These are phyloP conservation scores for Mesorhabditis sp. DNA, from an alignment of 2,888 invertebrate species.

Conservation along the genomic window DNA sequence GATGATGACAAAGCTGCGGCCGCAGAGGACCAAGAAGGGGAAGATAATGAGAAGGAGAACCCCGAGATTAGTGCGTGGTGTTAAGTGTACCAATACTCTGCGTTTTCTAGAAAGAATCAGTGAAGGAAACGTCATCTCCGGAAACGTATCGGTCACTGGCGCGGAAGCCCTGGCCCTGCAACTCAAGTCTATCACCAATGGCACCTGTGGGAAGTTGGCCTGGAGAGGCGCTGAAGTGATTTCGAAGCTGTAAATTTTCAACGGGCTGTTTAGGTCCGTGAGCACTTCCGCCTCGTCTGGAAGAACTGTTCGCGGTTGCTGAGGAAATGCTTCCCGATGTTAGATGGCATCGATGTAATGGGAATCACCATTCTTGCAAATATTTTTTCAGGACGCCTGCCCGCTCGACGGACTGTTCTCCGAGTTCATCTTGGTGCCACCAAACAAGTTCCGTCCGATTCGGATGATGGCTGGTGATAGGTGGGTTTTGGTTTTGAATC, in stretches of 20 bases:
- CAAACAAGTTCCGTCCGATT: slow-evolving; percentile 79
- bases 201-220: slow-evolving; percentile 43
- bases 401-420: slow-evolving; percentile 76
- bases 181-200: slow-evolving; percentile 39
- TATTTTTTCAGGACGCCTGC: slow-evolving; percentile 21
- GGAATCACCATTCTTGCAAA: neutral
- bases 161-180: slow-evolving; percentile 34
- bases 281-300: slow-evolving; percentile 73
- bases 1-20: slow-evolving; percentile 18
- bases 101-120: neutral
- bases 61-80: neutral
- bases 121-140: neutral
- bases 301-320: slow-evolving; percentile 68
- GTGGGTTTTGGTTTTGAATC: neutral
- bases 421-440: slow-evolving; percentile 78
- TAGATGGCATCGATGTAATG: slow-evolving; percentile 22
- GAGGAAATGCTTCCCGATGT: slow-evolving; percentile 48
- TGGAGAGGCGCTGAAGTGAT: slow-evolving; percentile 42
- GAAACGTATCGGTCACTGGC: neutral
- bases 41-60: slow-evolving; percentile 16
- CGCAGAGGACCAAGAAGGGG: slow-evolving; percentile 25
- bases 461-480: slow-evolving; percentile 40
- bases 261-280: slow-evolving; percentile 55
- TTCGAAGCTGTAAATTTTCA: neutral
- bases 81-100: no score